Percentiles rank a stretch among this genome's conserved stretches.
Conservation (phyloP, 2,797 vertebrate species). For the Sebastiscus tertius region DNA sequence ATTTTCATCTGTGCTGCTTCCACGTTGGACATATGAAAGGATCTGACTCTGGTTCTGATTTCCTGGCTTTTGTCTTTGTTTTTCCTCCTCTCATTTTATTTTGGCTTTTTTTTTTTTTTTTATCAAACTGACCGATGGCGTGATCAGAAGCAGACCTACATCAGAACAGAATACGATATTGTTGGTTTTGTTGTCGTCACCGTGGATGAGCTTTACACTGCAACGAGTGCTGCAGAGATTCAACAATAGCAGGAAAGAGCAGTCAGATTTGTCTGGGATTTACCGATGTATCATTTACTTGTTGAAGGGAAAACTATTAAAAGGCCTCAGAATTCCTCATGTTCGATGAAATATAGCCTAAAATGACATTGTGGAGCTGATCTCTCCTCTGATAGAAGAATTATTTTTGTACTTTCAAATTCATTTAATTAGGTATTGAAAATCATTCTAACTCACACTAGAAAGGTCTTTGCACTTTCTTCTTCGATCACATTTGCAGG, state of each 20-base stretch:
- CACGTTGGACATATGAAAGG: constrained; percentile 16
- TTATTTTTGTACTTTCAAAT: not conserved
- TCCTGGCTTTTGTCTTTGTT: constrained; percentile 27
- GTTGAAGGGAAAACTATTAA: not conserved
- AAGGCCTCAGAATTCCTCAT: not conserved
- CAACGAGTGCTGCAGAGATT: no score
- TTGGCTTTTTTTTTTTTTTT: not conserved
- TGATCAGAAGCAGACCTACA: constrained; percentile 22
- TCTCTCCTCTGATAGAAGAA: not conserved
- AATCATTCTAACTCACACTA: not conserved
- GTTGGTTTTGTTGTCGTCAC: not conserved
- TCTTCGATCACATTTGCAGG: not conserved
- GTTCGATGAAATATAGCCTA: not conserved
- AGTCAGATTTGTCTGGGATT: not conserved
- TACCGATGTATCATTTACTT: not conserved
- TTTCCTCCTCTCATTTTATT: constrained; percentile 8
- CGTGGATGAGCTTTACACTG: not conserved
- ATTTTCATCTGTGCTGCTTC: constrained; percentile 38
- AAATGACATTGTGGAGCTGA: not conserved
- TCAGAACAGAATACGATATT: not conserved
- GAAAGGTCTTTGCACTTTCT: not conserved
- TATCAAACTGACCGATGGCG: not conserved
- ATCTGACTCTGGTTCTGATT: constrained; percentile 46
- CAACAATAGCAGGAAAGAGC: not conserved
- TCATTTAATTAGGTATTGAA: not conserved